Evolutionary conservation across 2,113 vertebrate genomes (phyloP).

Genomic region (Triplophysa siluroides): DNA sequence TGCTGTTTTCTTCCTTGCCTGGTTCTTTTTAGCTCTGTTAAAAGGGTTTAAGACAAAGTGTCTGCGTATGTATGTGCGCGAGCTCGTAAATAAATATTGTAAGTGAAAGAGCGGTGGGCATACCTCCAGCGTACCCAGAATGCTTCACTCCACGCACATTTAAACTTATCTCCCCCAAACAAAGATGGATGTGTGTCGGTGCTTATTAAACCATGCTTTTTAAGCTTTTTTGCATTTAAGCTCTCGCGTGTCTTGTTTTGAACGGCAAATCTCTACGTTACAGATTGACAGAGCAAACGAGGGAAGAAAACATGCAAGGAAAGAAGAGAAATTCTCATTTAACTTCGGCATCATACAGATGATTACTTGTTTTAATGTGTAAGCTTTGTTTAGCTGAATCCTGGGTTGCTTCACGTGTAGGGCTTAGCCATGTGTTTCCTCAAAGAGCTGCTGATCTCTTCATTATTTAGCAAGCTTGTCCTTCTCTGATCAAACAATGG

Average conservation of each 20-base stretch:
- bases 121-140: constrained; percentile 69
- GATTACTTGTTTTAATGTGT: constrained; percentile 75
- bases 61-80: constrained; percentile 22
- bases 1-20: background rate
- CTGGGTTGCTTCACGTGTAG: constrained; percentile 64
- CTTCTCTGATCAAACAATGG: constrained; percentile 70
- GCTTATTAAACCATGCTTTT: constrained; percentile 66
- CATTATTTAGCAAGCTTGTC: constrained; percentile 71
- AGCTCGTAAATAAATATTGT: constrained; percentile 52
- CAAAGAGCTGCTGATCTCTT: constrained; percentile 68
- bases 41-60: constrained; percentile 75
- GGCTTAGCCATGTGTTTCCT: constrained; percentile 64
- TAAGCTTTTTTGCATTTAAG: constrained; percentile 7
- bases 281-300: constrained; percentile 72
- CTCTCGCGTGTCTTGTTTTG: constrained; percentile 35
- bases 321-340: constrained; percentile 77
- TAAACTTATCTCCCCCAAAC: constrained; percentile 78
- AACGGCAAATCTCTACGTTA: constrained; percentile 72
- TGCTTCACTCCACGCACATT: constrained; percentile 64
- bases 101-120: constrained; percentile 63
- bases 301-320: constrained; percentile 58
- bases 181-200: constrained; percentile 76
- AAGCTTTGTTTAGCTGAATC: constrained; percentile 73
- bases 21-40: constrained; percentile 59
- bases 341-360: constrained; percentile 71